phyloP scores from a whole-genome alignment of 2,113 vertebrate species.

The Elachura formosa region DNA sequence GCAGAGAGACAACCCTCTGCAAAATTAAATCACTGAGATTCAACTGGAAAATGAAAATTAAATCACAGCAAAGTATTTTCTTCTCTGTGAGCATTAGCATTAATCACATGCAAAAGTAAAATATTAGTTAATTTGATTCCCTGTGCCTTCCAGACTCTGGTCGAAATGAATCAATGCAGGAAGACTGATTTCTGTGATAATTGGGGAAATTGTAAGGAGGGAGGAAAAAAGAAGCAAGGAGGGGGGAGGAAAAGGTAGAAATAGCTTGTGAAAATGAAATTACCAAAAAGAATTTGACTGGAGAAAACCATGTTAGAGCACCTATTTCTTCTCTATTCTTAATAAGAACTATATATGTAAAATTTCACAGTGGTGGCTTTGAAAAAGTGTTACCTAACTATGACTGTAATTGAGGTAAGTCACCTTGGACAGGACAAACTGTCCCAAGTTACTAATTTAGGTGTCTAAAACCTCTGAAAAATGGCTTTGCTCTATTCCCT shows the following conservation, averaged over 20 bases:
- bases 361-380: background rate
- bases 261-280: slow-evolving; percentile 21
- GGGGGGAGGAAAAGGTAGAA: background rate
- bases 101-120: slow-evolving; percentile 62
- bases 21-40: slow-evolving; percentile 65
- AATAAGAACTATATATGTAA: background rate
- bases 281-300: background rate
- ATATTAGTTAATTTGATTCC: slow-evolving; percentile 69
- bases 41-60: slow-evolving; percentile 64
- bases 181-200: slow-evolving; percentile 47
- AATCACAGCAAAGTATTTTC: slow-evolving; percentile 60
- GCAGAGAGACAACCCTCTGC: slow-evolving; percentile 47
- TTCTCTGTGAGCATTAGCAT: slow-evolving; percentile 63
- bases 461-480: background rate
- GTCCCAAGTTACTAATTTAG: background rate
- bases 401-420: background rate
- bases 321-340: background rate
- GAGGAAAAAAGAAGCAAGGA: background rate
- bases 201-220: background rate
- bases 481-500: background rate
- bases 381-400: background rate
- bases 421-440: background rate
- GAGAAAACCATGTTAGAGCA: background rate
- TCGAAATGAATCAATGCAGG: slow-evolving; percentile 52
- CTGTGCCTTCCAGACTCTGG: slow-evolving; percentile 55